Evolutionary conservation across 1,140 invertebrate species (phyloP).

Genomic region (Plectrocnemia conspersa): DNA sequence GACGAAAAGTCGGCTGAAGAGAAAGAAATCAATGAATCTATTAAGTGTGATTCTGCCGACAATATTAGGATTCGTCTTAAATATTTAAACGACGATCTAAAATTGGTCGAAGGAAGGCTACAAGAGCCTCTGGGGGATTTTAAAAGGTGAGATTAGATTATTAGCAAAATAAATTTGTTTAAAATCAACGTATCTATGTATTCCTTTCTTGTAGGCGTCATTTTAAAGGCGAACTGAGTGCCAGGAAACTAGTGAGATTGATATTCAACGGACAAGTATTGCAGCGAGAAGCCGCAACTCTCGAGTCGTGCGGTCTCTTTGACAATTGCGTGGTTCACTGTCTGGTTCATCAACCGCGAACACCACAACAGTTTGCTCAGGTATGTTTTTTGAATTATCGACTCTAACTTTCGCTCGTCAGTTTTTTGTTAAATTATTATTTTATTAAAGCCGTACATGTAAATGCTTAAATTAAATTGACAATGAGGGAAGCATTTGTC

Average conservation of each 20-base stretch:
- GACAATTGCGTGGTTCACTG: slow-evolving; percentile 87
- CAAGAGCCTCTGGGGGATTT: slow-evolving; percentile 78
- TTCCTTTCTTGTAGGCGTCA: slow-evolving; percentile 62
- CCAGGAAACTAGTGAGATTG: slow-evolving; percentile 72
- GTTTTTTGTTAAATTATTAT: no score
- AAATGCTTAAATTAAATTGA: no score
- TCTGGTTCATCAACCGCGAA: slow-evolving; percentile 59
- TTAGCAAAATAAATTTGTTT: background rate
- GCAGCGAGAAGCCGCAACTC: slow-evolving; percentile 66
- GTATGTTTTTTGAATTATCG: no score
- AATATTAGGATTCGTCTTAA: slow-evolving; percentile 74
- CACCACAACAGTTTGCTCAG: slow-evolving; percentile 27
- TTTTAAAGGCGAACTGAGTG: slow-evolving; percentile 71
- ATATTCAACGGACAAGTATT: slow-evolving; percentile 86
- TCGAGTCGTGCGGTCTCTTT: slow-evolving; percentile 73
- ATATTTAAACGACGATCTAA: slow-evolving; percentile 82
- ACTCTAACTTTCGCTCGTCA: no score
- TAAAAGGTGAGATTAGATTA: slow-evolving; percentile 62
- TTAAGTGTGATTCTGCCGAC: no score
- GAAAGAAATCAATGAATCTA: no score
- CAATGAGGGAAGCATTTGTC: no score
- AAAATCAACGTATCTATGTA: background rate
- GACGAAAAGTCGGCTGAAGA: no score
- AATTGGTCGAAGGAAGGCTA: slow-evolving; percentile 69
- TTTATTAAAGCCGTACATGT: no score